Evolutionary conservation across 2,113 vertebrate genomes (phyloP), one percentile per base, ranked within the genome.

Genomic region (Nothobranchius furzeri): DNA sequence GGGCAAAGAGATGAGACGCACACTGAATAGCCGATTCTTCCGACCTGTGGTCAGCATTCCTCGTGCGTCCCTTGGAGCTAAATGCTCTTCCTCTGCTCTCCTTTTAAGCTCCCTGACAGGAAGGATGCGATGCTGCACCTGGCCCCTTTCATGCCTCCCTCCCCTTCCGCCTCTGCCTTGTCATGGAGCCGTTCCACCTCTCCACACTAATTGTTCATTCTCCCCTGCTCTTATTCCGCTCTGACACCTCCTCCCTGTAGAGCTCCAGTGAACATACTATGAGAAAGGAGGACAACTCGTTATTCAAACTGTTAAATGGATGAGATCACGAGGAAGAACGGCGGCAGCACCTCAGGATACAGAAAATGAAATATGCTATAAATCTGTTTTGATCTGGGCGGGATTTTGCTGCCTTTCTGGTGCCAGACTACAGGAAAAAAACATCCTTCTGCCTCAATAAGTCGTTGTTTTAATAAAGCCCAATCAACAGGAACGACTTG

Each of bases 71-170:
- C 76, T 72, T 10, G 53, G 73, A 83, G 84, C 90, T 91, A 90
- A 92, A 89, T 68, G 76, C 87, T 87, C 90, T 88, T 90, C 85
- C 85, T 86, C 60, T 61, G 57, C 85, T 76, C 75, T 64, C 79
- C 68, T 83, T 85, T 88, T 77, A 87, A 88, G 82, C 81, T 30
- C 53, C 57, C 82, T 87, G 85, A 89, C 85, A 88, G 88, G 88
- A 88, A 89, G 83, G 87, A 90, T 88, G 89, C 25, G 79, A 85
- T 83, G 78, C 80, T 84, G 85, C 88, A 91, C 89, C 91, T 91
- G 91, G 81, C 76, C 80, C 85, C 88, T 88, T 89, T 87, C 76
- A 88, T 42, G 57, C 47, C 73, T 45, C 73, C 78, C 73, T 43
- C 56, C 62, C 61, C 61, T 70, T 51, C 75, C 37, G 58, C 75